Percentiles rank a stretch among this genome's conserved stretches.
These are phyloP conservation scores for Lochmaea capreae DNA, from an alignment of 2,888 invertebrate species.

Conservation along the genomic window DNA sequence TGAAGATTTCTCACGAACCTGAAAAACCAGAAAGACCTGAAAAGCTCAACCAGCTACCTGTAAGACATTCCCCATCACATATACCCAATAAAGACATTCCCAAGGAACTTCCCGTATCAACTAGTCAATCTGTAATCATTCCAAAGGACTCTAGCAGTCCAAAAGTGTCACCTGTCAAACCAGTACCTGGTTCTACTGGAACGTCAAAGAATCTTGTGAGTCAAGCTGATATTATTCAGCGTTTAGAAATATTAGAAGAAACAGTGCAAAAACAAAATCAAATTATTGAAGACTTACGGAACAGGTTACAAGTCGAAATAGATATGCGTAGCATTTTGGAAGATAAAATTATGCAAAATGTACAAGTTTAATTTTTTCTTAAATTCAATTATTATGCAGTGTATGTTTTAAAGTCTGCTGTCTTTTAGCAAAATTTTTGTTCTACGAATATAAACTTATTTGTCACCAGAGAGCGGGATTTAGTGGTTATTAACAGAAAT, in stretches of 20 bases:
- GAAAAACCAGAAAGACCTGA: background rate
- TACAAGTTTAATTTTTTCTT: constrained; percentile 71
- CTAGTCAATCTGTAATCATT: constrained; percentile 20
- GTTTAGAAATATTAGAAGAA: constrained; percentile 70
- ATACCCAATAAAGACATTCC: background rate
- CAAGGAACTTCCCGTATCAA: constrained; percentile 14
- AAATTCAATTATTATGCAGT: background rate
- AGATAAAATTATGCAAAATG: constrained; percentile 78
- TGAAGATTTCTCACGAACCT: background rate
- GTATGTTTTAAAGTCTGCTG: constrained; percentile 1
- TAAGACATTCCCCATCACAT: constrained; percentile 29
- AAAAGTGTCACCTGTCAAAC: constrained; percentile 4
- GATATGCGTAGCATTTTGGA: constrained; percentile 75
- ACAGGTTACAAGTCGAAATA: constrained; percentile 72
- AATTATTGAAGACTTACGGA: constrained; percentile 74
- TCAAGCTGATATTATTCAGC: constrained; percentile 62
- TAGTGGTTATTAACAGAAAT: too few relatives aligned
- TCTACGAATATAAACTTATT: background rate
- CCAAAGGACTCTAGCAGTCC: constrained; percentile 10
- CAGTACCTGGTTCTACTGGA: background rate
- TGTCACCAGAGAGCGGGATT: background rate
- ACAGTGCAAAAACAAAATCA: constrained; percentile 71
- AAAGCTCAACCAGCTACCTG: background rate
- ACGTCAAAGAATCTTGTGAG: constrained; percentile 33
- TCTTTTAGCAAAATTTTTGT: background rate